Evolutionary conservation across 1,140 invertebrate species (phyloP).

Genomic region (Oryctes rhinoceros): DNA sequence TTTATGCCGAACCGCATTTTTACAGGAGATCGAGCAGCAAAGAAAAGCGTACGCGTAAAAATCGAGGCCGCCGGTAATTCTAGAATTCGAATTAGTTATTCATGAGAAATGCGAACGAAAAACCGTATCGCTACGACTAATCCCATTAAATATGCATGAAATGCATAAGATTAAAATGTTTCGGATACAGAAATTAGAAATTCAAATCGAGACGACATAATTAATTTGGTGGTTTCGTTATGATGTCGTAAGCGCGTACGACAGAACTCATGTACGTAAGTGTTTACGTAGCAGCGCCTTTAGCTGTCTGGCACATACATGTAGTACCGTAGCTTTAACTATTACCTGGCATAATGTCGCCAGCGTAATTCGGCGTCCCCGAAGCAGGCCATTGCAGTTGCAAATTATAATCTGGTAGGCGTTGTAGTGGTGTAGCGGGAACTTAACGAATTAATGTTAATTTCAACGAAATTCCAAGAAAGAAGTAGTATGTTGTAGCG

Average conservation of each 20-base stretch:
- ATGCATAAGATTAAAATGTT: constrained; percentile 34
- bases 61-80: not conserved
- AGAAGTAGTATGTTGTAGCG: not conserved
- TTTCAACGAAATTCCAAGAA: not conserved
- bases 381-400: constrained; percentile 6
- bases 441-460: constrained; percentile 1
- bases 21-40: not conserved
- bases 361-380: not conserved
- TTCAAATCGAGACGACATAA: constrained; percentile 30
- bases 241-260: not conserved
- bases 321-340: not conserved
- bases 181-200: constrained; percentile 36
- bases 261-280: not conserved
- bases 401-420: constrained; percentile 17
- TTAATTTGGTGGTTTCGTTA: constrained; percentile 7
- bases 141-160: constrained; percentile 31
- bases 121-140: constrained; percentile 20
- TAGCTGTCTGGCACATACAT: not conserved
- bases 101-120: constrained; percentile 30
- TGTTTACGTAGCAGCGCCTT: not conserved
- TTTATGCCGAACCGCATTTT: not conserved
- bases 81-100: not conserved
- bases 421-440: not conserved
- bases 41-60: not conserved
- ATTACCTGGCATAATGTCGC: not conserved